These are phyloP conservation scores for Zaprionus bogoriensis DNA, from an alignment of 2,888 invertebrate genomes.

Conservation along the genomic window DNA sequence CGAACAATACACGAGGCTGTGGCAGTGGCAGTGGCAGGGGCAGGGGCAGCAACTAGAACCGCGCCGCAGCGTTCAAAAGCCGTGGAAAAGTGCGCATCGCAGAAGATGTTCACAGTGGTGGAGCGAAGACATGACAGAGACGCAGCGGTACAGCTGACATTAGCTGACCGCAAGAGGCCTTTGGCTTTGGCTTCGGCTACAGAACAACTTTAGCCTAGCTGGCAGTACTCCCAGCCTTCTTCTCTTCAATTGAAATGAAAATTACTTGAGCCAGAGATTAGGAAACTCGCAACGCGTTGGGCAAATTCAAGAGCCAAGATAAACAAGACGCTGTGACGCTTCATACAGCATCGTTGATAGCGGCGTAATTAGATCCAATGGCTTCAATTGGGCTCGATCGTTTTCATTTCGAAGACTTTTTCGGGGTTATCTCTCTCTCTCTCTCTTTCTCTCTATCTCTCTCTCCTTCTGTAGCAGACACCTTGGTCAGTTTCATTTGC, in stretches of 20 bases:
- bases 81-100: constrained; percentile 48
- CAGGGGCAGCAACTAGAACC: constrained; percentile 28
- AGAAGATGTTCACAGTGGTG: neutral
- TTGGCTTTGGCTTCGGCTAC: constrained; percentile 24
- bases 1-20: constrained; percentile 17
- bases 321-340: constrained; percentile 3
- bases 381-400: too few species aligned
- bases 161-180: constrained; percentile 61
- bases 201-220: neutral
- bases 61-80: constrained; percentile 31
- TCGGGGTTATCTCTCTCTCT: too few species aligned
- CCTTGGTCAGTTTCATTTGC: too few species aligned
- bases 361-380: too few species aligned
- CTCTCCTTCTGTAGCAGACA: too few species aligned
- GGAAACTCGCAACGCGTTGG: constrained; percentile 15
- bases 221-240: neutral
- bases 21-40: neutral
- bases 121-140: neutral
- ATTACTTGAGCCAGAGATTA: constrained; percentile 48
- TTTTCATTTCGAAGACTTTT: too few species aligned
- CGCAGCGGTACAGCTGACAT: constrained; percentile 26
- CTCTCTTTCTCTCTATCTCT: too few species aligned
- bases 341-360: neutral
- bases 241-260: constrained; percentile 48
- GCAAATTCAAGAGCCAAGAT: constrained; percentile 21